Evolutionary conservation across 2,113 vertebrate species (phyloP), one percentile per base, ranked within the genome.

Genomic region (Sceloporus undulatus): DNA sequence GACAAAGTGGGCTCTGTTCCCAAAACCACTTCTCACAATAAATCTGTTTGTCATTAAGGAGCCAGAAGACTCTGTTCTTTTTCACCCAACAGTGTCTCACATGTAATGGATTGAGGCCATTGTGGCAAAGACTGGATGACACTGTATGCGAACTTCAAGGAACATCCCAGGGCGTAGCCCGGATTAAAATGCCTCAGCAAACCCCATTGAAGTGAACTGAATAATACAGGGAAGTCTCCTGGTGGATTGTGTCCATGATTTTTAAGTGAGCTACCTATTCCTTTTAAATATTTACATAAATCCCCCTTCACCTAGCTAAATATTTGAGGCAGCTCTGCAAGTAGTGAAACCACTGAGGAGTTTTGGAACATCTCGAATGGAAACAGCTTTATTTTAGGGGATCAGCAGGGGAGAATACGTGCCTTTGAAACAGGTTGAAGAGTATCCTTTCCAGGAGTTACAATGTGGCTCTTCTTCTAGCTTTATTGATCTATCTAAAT

Each of bases 341-440:
- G 34, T 68, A 56, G 75, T n/a, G 62, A 70, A 78, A 83, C n/a
- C 48, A 84, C 18, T 29, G 48, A 76, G 65, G 80, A 23, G 4
- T 2, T 84, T 14, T 88, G 81, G 74, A 84, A 84, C 23, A 83
- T 29, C n/a, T 73, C 4, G 18, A 52, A 56, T 82, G 79, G 79
- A 89, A 78, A 70, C 11, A 21, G 11, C 59, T 40, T 89, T 85
- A 86, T 86, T 86, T 76, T 56, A 14, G 62, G 79, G 79, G 52
- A 66, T 54, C 42, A 54, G 25, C 10, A 40, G 13, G 16, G 48
- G 4, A 84, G 13, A 82, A 54, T 29, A 86, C 56, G 29, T 68
- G 34, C 73, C 62, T 86, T 86, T 81, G 13, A 70, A 86, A 59
- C 48, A 70, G 52, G 59, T 77, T 71, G 71, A 38, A 85, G 68